phyloP scores from a whole-genome alignment of 2,113 vertebrate species.

The Ictidomys tridecemlineatus region DNA sequence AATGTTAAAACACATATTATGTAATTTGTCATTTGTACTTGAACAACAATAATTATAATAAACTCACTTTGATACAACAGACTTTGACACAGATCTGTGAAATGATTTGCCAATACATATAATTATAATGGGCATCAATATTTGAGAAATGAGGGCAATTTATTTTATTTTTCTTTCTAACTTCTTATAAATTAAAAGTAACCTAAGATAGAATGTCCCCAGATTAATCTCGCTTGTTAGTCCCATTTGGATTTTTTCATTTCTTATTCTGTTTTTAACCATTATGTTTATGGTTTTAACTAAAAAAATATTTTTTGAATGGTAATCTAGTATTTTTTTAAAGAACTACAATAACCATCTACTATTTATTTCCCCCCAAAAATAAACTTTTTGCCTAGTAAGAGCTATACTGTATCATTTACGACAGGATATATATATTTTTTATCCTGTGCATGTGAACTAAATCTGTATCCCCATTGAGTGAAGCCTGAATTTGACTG shows the following conservation, averaged over 20 bases:
- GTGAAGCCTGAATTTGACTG: neutral
- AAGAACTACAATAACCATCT: neutral
- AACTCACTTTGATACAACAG: conserved; percentile 4
- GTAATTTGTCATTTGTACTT: conserved; percentile 57
- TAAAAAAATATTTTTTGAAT: conserved; percentile 40
- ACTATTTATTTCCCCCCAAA: neutral
- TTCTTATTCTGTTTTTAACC: neutral
- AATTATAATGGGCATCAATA: neutral
- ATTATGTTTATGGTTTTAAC: neutral
- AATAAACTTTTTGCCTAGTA: neutral
- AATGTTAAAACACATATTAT: conserved; percentile 60
- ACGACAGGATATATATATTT: neutral
- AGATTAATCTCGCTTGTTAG: conserved; percentile 37
- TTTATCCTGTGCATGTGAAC: neutral
- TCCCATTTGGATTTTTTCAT: neutral
- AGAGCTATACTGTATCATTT: neutral
- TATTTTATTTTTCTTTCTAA: conserved; percentile 53
- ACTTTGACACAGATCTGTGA: conserved; percentile 10
- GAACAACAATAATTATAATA: conserved; percentile 53
- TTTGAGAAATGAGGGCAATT: neutral
- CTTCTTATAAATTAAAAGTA: neutral
- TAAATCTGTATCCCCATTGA: neutral
- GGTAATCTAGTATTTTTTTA: neutral
- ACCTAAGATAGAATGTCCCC: neutral
- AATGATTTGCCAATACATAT: conserved; percentile 45